Conservation (phyloP, 2,797 vertebrate genomes). For the Enteromius radiatus region DNA sequence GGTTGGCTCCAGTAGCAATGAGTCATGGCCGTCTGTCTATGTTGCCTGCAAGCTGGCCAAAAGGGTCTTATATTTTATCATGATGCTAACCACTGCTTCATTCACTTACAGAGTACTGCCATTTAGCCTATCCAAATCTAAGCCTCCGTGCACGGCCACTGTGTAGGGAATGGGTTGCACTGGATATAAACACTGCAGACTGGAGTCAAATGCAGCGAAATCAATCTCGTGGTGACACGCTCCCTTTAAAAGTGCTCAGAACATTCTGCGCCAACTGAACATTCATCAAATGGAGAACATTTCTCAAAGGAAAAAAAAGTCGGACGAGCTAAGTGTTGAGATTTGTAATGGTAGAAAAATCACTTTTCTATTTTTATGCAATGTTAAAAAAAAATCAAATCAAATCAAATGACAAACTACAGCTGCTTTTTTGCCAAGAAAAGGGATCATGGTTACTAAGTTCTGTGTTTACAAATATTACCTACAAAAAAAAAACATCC, state of each 20-base stretch:
- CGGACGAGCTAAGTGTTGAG: background rate
- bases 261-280: constrained; percentile 3
- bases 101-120: constrained; percentile 53
- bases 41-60: constrained; percentile 50
- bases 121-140: constrained; percentile 39
- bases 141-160: constrained; percentile 5
- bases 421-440: background rate
- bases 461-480: background rate
- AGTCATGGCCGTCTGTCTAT: constrained; percentile 62
- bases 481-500: no score
- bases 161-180: background rate
- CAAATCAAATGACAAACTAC: background rate
- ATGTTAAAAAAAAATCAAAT: background rate
- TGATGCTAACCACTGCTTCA: constrained; percentile 59
- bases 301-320: background rate
- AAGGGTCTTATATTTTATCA: constrained; percentile 59
- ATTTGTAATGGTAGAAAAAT: background rate
- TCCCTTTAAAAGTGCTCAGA: constrained; percentile 30
- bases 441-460: background rate
- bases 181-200: constrained; percentile 17
- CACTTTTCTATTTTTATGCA: background rate
- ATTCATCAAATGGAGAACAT: constrained; percentile 18
- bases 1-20: constrained; percentile 60
- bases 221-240: constrained; percentile 10
- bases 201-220: constrained; percentile 27